Conservation (phyloP, 2,797 vertebrate species). For the Todus mexicanus region DNA sequence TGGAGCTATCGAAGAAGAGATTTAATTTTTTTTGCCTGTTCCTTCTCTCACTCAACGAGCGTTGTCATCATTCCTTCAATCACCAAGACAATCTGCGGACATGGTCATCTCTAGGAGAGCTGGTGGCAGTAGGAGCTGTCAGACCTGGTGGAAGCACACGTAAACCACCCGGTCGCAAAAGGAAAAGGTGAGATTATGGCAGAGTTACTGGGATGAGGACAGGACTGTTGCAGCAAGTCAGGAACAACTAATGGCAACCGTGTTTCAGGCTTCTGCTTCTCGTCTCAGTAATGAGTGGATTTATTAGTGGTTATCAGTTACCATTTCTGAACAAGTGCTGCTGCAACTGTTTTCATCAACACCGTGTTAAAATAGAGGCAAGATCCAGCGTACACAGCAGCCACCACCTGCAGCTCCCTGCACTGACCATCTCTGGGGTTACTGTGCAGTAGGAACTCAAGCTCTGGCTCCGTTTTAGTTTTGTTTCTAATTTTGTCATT, state of each 20-base stretch:
- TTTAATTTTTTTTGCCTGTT: background rate
- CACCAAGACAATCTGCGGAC: background rate
- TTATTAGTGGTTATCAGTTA: background rate
- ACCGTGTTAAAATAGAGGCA: background rate
- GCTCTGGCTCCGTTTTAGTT: background rate
- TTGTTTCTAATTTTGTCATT: background rate
- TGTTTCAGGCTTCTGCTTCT: background rate
- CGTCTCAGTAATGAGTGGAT: background rate
- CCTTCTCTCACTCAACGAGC: background rate
- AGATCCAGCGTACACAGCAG: background rate
- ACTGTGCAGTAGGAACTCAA: background rate
- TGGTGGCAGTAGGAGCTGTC: background rate
- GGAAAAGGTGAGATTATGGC: background rate
- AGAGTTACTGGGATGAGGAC: background rate
- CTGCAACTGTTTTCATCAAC: background rate
- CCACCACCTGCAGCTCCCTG: background rate
- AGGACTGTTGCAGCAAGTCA: background rate
- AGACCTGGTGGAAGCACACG: background rate
- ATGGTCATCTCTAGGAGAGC: accelerated
- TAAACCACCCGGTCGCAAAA: background rate
- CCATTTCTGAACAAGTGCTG: background rate
- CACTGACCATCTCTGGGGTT: background rate
- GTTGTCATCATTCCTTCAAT: background rate
- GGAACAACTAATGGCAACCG: background rate
- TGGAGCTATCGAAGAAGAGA: background rate